Percentiles rank a stretch among this genome's conserved stretches.
phyloP scores from a whole-genome alignment of 2,113 vertebrate genomes.

The Odocoileus virginianus region DNA sequence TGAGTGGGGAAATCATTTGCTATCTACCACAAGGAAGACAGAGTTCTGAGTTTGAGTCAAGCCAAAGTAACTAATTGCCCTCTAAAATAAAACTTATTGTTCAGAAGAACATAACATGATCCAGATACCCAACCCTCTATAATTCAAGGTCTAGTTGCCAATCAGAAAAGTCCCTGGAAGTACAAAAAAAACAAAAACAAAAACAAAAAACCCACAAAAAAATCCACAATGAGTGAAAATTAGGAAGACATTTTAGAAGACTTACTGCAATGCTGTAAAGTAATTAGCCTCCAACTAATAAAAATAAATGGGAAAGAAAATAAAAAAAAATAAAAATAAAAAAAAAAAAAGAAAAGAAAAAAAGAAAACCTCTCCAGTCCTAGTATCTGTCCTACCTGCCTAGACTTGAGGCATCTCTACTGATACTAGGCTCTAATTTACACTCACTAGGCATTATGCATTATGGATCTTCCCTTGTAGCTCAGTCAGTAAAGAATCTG shows the following conservation, averaged over 20 bases:
- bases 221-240: not conserved
- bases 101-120: conserved; percentile 9
- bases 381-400: not conserved
- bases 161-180: not conserved
- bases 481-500: not conserved
- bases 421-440: not conserved
- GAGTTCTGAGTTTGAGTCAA: not conserved
- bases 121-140: not conserved
- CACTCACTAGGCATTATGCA: not conserved
- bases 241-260: not conserved
- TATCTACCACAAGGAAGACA: not conserved
- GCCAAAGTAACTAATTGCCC: not conserved
- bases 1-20: not conserved
- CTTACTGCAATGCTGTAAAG: no score
- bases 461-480: not conserved
- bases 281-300: no score
- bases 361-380: not conserved
- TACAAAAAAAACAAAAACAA: not conserved
- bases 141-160: not conserved
- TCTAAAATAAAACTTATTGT: conserved; percentile 24
- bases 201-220: not conserved
- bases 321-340: no score
- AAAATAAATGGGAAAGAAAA: no score
- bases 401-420: not conserved
- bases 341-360: no score